Percentiles rank a stretch among this genome's conserved stretches.
phyloP scores from a whole-genome alignment of 2,113 vertebrate species.

The Saiga tatarica region DNA sequence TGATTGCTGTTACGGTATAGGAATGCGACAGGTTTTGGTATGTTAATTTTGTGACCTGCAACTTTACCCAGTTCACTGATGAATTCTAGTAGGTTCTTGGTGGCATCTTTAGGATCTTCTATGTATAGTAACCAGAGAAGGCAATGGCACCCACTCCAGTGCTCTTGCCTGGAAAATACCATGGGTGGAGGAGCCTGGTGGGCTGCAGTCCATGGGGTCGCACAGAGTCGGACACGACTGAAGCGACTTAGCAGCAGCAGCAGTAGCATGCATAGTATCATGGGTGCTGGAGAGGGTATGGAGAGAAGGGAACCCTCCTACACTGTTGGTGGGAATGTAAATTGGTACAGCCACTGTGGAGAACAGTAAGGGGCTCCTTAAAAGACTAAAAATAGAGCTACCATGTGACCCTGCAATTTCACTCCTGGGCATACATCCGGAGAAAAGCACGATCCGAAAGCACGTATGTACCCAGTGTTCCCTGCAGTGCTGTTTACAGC shows the following conservation, averaged over 20 bases:
- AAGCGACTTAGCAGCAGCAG: too few species aligned
- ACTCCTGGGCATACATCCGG: background rate
- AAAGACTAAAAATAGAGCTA: background rate
- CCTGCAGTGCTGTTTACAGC: background rate
- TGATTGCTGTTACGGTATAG: background rate
- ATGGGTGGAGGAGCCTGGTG: too few species aligned
- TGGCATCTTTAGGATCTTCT: background rate
- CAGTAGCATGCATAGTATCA: background rate
- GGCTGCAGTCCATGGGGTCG: too few species aligned
- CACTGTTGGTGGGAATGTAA: background rate
- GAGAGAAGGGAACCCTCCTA: background rate
- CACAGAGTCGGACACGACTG: too few species aligned
- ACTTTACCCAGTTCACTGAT: background rate
- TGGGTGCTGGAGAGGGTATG: background rate
- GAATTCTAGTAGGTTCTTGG: background rate
- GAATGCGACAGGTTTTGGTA: background rate
- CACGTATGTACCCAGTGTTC: background rate
- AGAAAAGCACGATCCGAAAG: background rate
- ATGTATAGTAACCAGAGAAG: background rate
- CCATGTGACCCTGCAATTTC: background rate
- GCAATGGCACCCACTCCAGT: too few species aligned
- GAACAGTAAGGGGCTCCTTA: background rate
- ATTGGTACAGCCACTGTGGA: background rate
- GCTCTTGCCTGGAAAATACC: too few species aligned
- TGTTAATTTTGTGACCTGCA: background rate